A percentile compares a stretch with the other conserved stretches of the same genome.
These are phyloP conservation scores for Catajapyx aquilonaris DNA, from an alignment of 1,140 invertebrate species.

Conservation along the genomic window DNA sequence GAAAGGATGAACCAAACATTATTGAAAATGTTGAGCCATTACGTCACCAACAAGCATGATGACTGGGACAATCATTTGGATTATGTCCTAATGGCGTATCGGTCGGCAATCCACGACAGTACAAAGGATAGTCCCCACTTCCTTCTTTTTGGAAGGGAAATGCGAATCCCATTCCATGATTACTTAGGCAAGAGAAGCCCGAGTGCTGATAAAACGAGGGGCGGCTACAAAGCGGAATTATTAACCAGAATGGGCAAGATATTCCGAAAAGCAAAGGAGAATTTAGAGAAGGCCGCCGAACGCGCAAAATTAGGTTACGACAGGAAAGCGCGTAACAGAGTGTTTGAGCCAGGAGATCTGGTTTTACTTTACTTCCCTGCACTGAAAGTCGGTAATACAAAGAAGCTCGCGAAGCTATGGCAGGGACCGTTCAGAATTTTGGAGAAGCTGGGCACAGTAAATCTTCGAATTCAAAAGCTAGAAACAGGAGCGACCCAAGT, in stretches of 20 bases:
- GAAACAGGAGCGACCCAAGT: too few species aligned
- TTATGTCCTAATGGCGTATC: neutral
- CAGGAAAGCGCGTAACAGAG: neutral
- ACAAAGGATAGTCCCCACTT: neutral
- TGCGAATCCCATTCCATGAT: neutral
- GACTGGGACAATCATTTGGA: constrained; percentile 1
- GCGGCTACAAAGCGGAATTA: neutral
- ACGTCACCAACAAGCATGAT: neutral
- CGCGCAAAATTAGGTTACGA: neutral
- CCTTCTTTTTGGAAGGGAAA: neutral
- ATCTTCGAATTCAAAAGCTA: too few species aligned
- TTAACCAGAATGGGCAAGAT: neutral
- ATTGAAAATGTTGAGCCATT: neutral
- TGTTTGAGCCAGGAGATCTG: neutral
- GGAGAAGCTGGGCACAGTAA: too few species aligned
- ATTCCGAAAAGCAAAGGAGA: neutral
- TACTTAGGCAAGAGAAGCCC: neutral
- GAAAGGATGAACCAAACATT: neutral
- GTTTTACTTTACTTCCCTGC: neutral
- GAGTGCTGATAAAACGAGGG: neutral
- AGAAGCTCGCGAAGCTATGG: too few species aligned
- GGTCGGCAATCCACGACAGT: neutral
- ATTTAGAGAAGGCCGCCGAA: neutral
- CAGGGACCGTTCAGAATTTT: too few species aligned
- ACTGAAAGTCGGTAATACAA: too few species aligned